A percentile compares a stretch with the other conserved stretches of the same genome.
These are phyloP conservation scores for Pempheris klunzingeri DNA, from an alignment of 2,797 vertebrate genomes.

Conservation along the genomic window DNA sequence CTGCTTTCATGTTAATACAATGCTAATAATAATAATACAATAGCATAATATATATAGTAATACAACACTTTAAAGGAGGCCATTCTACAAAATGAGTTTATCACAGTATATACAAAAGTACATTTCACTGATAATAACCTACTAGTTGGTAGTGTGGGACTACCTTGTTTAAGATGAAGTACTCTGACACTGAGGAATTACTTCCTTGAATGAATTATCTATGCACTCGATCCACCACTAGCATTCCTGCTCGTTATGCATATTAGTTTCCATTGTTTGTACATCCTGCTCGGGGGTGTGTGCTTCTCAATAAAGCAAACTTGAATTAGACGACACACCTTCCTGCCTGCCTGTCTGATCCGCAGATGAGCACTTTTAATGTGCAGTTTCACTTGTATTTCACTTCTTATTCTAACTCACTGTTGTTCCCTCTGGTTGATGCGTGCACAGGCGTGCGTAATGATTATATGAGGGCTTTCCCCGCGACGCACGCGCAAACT, in stretches of 20 bases:
- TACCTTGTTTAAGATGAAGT: too few species aligned
- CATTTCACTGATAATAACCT: not conserved
- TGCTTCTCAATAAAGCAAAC: not conserved
- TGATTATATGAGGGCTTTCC: constrained; percentile 21
- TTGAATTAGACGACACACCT: not conserved
- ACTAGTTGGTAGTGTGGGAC: too few species aligned
- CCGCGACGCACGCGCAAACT: constrained; percentile 13
- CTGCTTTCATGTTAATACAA: too few species aligned
- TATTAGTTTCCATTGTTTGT: not conserved
- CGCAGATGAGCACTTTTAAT: too few species aligned
- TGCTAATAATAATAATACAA: not conserved
- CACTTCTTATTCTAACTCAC: not conserved
- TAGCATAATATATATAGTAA: not conserved
- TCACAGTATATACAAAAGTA: not conserved
- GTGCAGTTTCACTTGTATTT: not conserved
- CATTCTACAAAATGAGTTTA: not conserved
- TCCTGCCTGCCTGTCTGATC: too few species aligned
- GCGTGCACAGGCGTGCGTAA: not conserved
- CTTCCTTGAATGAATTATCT: not conserved
- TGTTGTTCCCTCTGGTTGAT: not conserved
- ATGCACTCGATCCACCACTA: not conserved
- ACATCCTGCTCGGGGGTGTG: not conserved
- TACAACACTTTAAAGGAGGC: not conserved
- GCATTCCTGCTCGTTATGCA: not conserved
- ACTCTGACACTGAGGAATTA: not conserved